phyloP scores from a whole-genome alignment of 2,888 invertebrate genomes.

The Ephialtes manifestator region DNA sequence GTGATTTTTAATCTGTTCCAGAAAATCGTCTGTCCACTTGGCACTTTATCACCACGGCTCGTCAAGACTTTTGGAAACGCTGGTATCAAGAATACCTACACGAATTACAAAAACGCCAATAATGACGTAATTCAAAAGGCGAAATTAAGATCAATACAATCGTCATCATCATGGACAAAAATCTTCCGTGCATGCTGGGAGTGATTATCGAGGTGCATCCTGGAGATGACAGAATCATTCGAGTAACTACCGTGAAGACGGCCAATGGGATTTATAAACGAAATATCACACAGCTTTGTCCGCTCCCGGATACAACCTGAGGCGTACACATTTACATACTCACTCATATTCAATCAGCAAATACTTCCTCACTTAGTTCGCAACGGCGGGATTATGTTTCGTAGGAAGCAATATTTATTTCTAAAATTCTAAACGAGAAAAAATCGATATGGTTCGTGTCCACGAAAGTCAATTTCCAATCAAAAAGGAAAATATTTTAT shows the following conservation, averaged over 20 bases:
- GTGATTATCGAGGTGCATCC: conserved; percentile 43
- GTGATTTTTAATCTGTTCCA: conserved; percentile 59
- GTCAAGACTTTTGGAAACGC: conserved; percentile 73
- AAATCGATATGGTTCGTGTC: too few relatives aligned
- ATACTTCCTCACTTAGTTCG: too few relatives aligned
- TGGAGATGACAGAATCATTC: conserved; percentile 28
- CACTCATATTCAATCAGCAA: too few relatives aligned
- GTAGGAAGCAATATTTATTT: too few relatives aligned
- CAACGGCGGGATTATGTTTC: too few relatives aligned
- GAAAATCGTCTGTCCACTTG: conserved; percentile 71
- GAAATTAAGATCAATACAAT: conserved; percentile 60
- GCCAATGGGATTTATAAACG: neutral
- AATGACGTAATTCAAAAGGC: conserved; percentile 66
- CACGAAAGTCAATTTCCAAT: too few relatives aligned
- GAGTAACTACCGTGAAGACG: conserved; percentile 13
- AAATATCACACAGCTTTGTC: neutral
- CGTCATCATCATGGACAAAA: conserved; percentile 72
- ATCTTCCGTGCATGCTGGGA: conserved; percentile 48
- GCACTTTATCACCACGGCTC: conserved; percentile 70
- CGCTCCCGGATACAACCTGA: too few relatives aligned
- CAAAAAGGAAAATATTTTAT: too few relatives aligned
- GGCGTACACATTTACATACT: too few relatives aligned
- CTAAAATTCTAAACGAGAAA: too few relatives aligned
- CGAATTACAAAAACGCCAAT: conserved; percentile 73
- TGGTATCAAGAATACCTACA: conserved; percentile 74